A percentile compares a stretch with the other conserved stretches of the same genome.
These are phyloP conservation scores for Cosmopolites sordidus DNA, from an alignment of 2,888 invertebrate species.

Conservation along the genomic window DNA sequence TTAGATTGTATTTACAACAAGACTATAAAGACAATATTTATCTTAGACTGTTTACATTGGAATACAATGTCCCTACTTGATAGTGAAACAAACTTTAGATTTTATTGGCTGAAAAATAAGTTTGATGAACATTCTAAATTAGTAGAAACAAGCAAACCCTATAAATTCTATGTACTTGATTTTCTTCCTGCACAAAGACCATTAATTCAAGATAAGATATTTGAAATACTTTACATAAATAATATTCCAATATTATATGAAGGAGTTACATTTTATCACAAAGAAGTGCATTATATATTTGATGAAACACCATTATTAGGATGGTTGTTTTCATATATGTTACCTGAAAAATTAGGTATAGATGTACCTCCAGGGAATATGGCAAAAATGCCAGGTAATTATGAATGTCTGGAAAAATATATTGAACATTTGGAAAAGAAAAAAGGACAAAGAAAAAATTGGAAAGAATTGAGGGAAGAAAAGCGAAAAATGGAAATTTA, in stretches of 20 bases:
- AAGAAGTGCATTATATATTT: constrained; percentile 65
- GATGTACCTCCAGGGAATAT: constrained; percentile 49
- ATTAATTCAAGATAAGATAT: constrained; percentile 50
- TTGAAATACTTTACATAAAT: constrained; percentile 42
- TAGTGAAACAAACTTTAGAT: constrained; percentile 76
- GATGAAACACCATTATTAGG: constrained; percentile 84
- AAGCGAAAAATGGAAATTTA: constrained; percentile 12
- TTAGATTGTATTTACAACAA: constrained; percentile 79
- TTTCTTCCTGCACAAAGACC: constrained; percentile 49
- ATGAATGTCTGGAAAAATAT: constrained; percentile 51
- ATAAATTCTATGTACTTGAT: constrained; percentile 52
- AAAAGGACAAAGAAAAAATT: constrained; percentile 30
- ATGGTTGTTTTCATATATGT: constrained; percentile 89
- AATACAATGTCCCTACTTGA: constrained; percentile 65
- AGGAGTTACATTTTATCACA: constrained; percentile 90
- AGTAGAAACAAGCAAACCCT: constrained; percentile 46
- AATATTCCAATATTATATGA: constrained; percentile 59
- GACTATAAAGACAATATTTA: constrained; percentile 60
- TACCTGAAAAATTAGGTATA: constrained; percentile 67
- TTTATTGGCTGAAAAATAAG: constrained; percentile 77
- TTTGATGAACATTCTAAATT: constrained; percentile 60
- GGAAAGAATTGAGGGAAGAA: constrained; percentile 8
- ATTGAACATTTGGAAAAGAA: constrained; percentile 48
- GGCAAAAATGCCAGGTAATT: constrained; percentile 50
- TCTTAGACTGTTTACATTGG: constrained; percentile 80